Evolutionary conservation across 2,888 invertebrate genomes (phyloP).

Genomic region (Ctena decussata): DNA sequence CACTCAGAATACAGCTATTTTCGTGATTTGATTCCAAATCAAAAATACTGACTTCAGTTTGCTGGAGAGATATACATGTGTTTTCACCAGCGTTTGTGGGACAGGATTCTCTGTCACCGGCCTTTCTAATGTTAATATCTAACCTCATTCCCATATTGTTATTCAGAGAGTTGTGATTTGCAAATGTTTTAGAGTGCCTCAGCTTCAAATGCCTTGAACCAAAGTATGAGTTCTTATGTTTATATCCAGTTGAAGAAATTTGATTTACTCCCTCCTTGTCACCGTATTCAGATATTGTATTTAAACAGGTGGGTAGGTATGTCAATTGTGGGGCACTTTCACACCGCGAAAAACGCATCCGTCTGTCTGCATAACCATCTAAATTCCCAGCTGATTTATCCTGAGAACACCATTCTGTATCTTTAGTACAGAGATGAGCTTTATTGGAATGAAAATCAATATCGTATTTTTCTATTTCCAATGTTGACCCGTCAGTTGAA

Average conservation of each 20-base stretch:
- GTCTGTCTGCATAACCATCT: not conserved
- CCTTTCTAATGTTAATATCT: too few species aligned
- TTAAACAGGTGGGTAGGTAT: not conserved
- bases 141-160: too few species aligned
- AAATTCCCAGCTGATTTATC: not conserved
- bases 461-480: slow-evolving; percentile 75
- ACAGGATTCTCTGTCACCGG: too few species aligned
- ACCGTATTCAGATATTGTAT: not conserved
- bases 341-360: not conserved
- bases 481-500: slow-evolving; percentile 74
- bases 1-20: not conserved
- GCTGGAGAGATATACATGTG: too few species aligned
- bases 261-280: not conserved
- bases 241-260: not conserved
- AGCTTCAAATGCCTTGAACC: not conserved
- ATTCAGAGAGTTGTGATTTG: too few species aligned
- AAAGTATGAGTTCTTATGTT: too few species aligned
- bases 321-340: not conserved
- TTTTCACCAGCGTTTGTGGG: too few species aligned
- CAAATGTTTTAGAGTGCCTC: not conserved
- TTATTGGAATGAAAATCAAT: slow-evolving; percentile 39
- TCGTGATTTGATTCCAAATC: not conserved
- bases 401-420: not conserved
- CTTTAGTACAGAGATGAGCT: not conserved
- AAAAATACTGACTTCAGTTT: too few species aligned